These are phyloP conservation scores for Albula glossodonta DNA, from an alignment of 2,113 vertebrate genomes.

Conservation along the genomic window DNA sequence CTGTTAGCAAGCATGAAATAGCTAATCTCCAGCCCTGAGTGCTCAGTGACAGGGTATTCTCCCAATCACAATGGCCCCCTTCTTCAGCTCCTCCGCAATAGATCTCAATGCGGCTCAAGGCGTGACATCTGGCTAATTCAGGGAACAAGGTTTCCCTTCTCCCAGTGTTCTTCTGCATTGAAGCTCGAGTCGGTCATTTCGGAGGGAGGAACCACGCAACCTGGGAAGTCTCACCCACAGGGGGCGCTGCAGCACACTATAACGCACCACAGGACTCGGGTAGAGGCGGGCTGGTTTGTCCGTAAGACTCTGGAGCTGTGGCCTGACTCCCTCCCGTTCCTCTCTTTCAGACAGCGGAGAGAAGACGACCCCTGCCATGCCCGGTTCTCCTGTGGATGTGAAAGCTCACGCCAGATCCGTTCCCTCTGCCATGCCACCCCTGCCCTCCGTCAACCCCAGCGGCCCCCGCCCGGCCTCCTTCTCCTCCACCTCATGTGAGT, in stretches of 20 bases:
- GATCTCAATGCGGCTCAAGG: slow-evolving; percentile 51
- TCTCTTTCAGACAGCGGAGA: slow-evolving; percentile 83
- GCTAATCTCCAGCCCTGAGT: slow-evolving; percentile 26
- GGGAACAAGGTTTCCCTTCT: slow-evolving; percentile 12
- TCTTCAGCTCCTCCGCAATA: slow-evolving; percentile 66
- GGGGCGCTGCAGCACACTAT: too few species aligned
- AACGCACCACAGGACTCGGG: too few species aligned
- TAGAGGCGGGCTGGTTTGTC: too few species aligned
- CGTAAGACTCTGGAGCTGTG: too few species aligned
- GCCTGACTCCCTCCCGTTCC: background rate
- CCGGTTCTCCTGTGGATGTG: slow-evolving; percentile 96
- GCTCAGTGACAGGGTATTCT: slow-evolving; percentile 48
- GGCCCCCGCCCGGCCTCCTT: slow-evolving; percentile 90
- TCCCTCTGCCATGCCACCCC: slow-evolving; percentile 90
- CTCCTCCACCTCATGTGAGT: slow-evolving; percentile 88
- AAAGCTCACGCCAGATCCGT: slow-evolving; percentile 94
- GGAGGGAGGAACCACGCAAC: background rate
- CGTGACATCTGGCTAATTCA: slow-evolving; percentile 67
- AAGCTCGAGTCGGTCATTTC: background rate
- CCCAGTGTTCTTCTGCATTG: background rate
- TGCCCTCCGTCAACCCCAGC: slow-evolving; percentile 88
- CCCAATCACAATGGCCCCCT: slow-evolving; percentile 63
- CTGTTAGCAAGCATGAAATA: slow-evolving; percentile 52
- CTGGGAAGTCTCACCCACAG: background rate
- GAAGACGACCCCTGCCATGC: slow-evolving; percentile 95